Base-by-base conservation (phyloP, 2,888 invertebrate genomes). In the Netelia melanura region DNA sequence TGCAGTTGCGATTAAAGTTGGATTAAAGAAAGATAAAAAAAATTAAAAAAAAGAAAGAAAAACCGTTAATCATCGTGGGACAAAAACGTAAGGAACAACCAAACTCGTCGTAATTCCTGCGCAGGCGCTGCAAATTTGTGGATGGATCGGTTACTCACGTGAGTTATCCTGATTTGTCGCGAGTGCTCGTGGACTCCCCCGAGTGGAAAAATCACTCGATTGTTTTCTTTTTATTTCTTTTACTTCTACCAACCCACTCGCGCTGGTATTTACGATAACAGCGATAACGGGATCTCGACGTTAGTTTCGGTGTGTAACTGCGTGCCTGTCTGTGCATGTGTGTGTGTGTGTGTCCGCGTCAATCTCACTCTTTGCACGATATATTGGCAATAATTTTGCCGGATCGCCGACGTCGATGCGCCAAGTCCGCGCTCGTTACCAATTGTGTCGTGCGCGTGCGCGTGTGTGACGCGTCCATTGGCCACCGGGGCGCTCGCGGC, bases 141-240 rank as follows among this genome's bases (percentile, higher is more conserved):
- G 43, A 72, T 67, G 72, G 67, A 72, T 67, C 30, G 67, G 38
- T 58, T 61, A 43, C 17, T 56, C 43, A 54, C 48, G 79, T 79
- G 70, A 79, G 80, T 80, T 80, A 48, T 30, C 62, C 17, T 3
- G 38, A 3, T 56, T 25, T 11, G 25, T 38, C 52, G 62, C 70
- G 30, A 70, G 44, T 62, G 61, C 17, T n/a, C 43, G 43, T 14
- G 48, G 14, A 1, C 5, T 58, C 21, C 17, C 58, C 1, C 17
- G 9, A 58, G 2, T 8, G 6, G 48, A 10, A 48, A 48, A 58
- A 21, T 17, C 8, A 6, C 17, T 9, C 8, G 58, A 3, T 56
- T 21, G 17, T 14, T 56, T 56, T 56, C 21, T 56, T 56, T 56
- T 56, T 21, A 2, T 58, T 58, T 23, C 17, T 58, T 58, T 58